Evolutionary conservation across 2,888 invertebrate species (phyloP).

Genomic region (Apotomis betuletana): DNA sequence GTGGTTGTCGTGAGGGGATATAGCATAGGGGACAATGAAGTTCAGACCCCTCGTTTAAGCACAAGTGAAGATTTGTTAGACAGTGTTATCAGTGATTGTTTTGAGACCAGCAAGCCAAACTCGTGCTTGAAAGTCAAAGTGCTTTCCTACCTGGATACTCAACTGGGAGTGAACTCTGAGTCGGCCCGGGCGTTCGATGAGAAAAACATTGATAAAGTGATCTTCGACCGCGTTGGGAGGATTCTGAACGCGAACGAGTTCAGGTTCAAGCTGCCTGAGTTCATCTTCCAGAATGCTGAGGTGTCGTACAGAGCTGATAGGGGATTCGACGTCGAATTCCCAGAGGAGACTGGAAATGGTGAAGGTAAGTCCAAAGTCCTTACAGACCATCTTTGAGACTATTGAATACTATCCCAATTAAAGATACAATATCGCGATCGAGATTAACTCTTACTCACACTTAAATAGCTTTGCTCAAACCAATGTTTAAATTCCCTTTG

Average conservation of each 20-base stretch:
- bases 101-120: constrained; percentile 86
- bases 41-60: constrained; percentile 81
- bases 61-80: constrained; percentile 88
- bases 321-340: constrained; percentile 86
- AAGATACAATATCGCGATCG: no score
- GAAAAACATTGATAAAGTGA: constrained; percentile 88
- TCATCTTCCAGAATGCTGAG: constrained; percentile 86
- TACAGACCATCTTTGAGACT: no score
- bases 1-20: constrained; percentile 76
- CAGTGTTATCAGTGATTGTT: constrained; percentile 89
- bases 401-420: no score
- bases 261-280: constrained; percentile 88
- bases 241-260: constrained; percentile 90
- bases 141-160: constrained; percentile 88
- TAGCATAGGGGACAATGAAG: constrained; percentile 83
- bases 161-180: constrained; percentile 85
- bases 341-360: constrained; percentile 79
- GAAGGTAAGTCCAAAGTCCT: constrained; percentile 71
- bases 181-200: constrained; percentile 84
- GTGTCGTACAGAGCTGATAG: constrained; percentile 86
- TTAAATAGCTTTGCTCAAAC: no score
- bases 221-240: constrained; percentile 88
- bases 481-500: constrained; percentile 14
- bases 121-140: constrained; percentile 90
- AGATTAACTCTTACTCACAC: no score